Evolutionary conservation across 2,888 invertebrate genomes (phyloP), one percentile per base, ranked within the genome.

Genomic region (Ischnura elegans): DNA sequence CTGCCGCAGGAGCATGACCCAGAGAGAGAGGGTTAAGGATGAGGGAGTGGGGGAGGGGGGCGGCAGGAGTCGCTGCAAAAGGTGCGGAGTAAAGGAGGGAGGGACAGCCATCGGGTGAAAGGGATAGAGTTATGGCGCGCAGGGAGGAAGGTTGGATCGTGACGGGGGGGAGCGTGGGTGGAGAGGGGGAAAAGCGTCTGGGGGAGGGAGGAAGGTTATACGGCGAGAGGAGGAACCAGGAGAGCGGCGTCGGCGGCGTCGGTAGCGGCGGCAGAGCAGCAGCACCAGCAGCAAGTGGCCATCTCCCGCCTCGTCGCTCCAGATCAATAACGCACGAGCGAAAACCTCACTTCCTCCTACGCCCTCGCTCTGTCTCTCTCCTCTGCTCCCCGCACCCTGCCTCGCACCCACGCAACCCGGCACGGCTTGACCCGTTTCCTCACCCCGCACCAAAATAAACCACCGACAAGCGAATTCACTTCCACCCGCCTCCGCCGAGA

Each of bases 311-410:
- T 87, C 87, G 87, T 87, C 87, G 87, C 87, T 42, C 87, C 90
- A 90, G 90, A 90, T 90, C 90, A 90, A 90, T 90, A 90, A 90
- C 90, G 90, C 90, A 90, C 90, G 90, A 61, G 90, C 90, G 90
- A 90, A 90, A 90, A 42, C 90, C 90, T 90, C 90, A 51, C 87
- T 87, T 87, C 87, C 87, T 87, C 87, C 87, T 87, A 43, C 86
- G 46, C 86, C 45, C 43, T 85, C 87, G 16, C 51, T 19, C 55
- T 55, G 55, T 61, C 90, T 10, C 46, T 86, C 87, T 61, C 55
- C 25, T 66, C 90, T 45, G n/a, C 61, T 47, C 46, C 36, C 51
- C 51, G 36, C 87, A 29, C 29, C n/a, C 86, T 25, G 45, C 45
- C 51, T 19, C 51, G 16, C 90, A 90, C 90, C 61, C 61, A 66